Evolutionary conservation across 1,140 invertebrate genomes (phyloP).

Genomic region (Steinernema khuongi): DNA sequence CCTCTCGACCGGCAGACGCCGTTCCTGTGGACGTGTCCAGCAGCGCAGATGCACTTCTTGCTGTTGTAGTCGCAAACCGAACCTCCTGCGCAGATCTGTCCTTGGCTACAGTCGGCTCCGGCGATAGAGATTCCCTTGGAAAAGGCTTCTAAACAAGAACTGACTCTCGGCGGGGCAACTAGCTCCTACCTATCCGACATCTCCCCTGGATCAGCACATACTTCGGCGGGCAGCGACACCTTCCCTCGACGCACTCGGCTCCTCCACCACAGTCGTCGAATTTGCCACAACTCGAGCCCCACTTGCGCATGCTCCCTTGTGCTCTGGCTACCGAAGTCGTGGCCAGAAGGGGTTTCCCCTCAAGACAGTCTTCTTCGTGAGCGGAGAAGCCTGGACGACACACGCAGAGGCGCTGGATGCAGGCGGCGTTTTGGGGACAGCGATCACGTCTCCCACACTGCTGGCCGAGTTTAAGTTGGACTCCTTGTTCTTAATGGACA

Average conservation of each 20-base stretch:
- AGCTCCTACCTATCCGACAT: conserved; percentile 4
- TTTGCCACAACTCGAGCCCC: background rate
- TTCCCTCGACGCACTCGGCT: conserved; percentile 10
- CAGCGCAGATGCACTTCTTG: conserved; percentile 41
- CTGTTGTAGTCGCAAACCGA: conserved; percentile 42
- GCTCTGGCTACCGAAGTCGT: background rate
- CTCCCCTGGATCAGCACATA: background rate
- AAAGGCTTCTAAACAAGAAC: conserved; percentile 23
- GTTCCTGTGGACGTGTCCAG: conserved; percentile 25
- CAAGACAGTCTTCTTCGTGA: conserved; percentile 28
- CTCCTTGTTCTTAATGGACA: background rate
- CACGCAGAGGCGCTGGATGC: conserved; percentile 37
- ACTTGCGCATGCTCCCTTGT: background rate
- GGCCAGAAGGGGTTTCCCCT: background rate
- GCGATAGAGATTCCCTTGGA: conserved; percentile 22
- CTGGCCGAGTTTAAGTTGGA: conserved; percentile 29
- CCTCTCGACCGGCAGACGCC: conserved; percentile 37
- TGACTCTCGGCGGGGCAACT: background rate
- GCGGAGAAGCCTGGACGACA: conserved; percentile 30
- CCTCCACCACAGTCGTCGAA: background rate
- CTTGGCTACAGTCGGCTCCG: conserved; percentile 34
- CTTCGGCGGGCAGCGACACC: background rate
- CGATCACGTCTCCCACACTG: conserved; percentile 24
- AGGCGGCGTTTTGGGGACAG: conserved; percentile 33
- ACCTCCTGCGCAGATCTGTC: conserved; percentile 41